A percentile compares a stretch with the other conserved stretches of the same genome.
Conservation (phyloP, 2,888 invertebrate genomes). For the Drosophila vallismaia region DNA sequence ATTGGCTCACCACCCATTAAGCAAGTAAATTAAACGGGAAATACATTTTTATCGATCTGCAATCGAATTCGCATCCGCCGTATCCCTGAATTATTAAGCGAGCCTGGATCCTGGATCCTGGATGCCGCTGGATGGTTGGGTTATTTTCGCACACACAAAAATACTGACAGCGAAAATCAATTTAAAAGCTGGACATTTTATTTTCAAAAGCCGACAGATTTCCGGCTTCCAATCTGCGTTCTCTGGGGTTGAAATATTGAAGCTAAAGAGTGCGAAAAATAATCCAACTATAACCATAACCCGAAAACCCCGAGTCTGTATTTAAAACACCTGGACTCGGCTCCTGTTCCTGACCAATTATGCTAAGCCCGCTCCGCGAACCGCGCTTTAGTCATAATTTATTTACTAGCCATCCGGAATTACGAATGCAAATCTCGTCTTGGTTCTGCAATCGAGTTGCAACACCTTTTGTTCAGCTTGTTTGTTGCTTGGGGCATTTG, state of each 20-base stretch:
- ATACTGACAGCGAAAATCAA: slow-evolving; percentile 31
- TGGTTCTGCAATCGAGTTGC: slow-evolving; percentile 55
- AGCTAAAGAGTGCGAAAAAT: not conserved
- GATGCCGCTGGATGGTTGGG: slow-evolving; percentile 23
- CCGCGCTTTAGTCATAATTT: slow-evolving; percentile 40
- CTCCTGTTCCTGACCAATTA: slow-evolving; percentile 36
- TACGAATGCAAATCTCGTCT: slow-evolving; percentile 67
- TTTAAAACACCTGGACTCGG: slow-evolving; percentile 24
- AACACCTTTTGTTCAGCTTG: slow-evolving; percentile 55
- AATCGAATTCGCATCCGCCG: slow-evolving; percentile 6
- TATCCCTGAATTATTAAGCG: slow-evolving; percentile 29
- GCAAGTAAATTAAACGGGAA: slow-evolving; percentile 36
- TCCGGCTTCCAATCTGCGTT: slow-evolving; percentile 2
- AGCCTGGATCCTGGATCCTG: slow-evolving; percentile 5
- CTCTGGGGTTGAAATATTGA: not conserved
- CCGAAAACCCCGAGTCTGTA: not conserved
- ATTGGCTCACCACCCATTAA: slow-evolving; percentile 36
- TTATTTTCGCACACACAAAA: slow-evolving; percentile 18
- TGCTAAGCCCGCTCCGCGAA: slow-evolving; percentile 32
- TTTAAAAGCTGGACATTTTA: slow-evolving; percentile 17
- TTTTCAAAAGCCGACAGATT: slow-evolving; percentile 10
- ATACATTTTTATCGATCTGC: slow-evolving; percentile 32
- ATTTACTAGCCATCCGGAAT: slow-evolving; percentile 55
- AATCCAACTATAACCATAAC: slow-evolving; percentile 2
- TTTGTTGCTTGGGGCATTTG: slow-evolving; percentile 47